A percentile compares a stretch with the other conserved stretches of the same genome.
Evolutionary conservation across 1,140 invertebrate genomes (phyloP).

Genomic region (Ridgeia piscesae): DNA sequence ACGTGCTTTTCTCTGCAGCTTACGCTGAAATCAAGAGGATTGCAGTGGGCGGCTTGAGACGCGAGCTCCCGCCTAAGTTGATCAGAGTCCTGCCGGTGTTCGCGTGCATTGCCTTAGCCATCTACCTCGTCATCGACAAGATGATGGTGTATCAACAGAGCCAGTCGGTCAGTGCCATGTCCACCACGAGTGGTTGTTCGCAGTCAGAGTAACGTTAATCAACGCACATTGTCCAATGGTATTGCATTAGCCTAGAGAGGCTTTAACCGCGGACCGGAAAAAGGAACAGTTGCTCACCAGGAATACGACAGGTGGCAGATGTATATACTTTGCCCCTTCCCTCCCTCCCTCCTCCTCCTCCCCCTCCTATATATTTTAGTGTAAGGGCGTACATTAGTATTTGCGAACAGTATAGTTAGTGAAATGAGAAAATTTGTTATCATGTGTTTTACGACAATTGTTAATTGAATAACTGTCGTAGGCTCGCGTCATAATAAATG

Average conservation of each 20-base stretch:
- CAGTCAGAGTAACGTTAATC: not conserved
- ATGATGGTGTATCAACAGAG: not conserved
- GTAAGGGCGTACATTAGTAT: too few species aligned
- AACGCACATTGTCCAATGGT: not conserved
- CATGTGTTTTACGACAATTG: too few species aligned
- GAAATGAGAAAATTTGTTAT: too few species aligned
- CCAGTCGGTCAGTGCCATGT: not conserved
- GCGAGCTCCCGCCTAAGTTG: not conserved
- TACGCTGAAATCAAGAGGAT: not conserved
- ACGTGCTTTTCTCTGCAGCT: not conserved
- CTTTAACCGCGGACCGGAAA: too few species aligned
- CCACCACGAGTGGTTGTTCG: not conserved
- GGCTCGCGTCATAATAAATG: too few species aligned
- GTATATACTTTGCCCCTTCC: too few species aligned
- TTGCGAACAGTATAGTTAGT: too few species aligned
- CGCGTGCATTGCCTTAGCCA: not conserved
- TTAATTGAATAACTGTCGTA: too few species aligned
- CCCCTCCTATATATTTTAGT: too few species aligned
- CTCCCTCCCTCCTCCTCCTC: too few species aligned
- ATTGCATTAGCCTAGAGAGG: not conserved
- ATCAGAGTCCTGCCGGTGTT: not conserved
- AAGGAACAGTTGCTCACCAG: too few species aligned
- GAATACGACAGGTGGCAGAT: too few species aligned
- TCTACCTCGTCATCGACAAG: not conserved
- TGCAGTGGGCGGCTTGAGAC: not conserved